Evolutionary conservation across 37 sponge, comb jelly and placozoan genomes (phyloP), one percentile per base, ranked within the genome.

Genomic region (Bolinopsis microptera): DNA sequence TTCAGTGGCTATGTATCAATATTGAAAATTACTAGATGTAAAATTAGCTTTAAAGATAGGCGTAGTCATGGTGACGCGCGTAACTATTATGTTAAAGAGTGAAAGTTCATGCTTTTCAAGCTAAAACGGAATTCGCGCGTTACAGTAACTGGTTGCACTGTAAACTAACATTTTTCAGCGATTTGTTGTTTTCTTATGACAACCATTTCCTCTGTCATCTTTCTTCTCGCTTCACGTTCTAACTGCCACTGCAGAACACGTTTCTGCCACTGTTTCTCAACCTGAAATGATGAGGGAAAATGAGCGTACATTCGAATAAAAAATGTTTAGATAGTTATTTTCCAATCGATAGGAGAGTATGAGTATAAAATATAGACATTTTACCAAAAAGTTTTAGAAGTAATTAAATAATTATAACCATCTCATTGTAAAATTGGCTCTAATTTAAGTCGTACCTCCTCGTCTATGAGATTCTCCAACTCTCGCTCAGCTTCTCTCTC

Each of bases 211-310:
- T 96, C 69, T 95, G 97, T 96, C 32, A 98, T 93, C 82, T 95
- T 96, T 90, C 94, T 94, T 69, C 99, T 61, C 24, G 99, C 99
- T 38, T 96, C 95, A 35, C 88, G 97, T 76, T 98, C 99, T 39
- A 80, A 93, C 74, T 93, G 95, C 99, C 99, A 97, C 76, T 97
- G 98, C 21, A 94, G 80, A 67, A 96, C 69, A 39, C 97, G 94
- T 75, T 95, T 96, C 18, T 75, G 88, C 99, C 99, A 98, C 76
- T 96, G 95, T 41, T 95, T 96, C 92, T 96, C 96, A 37, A 93
- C 41, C 39, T 74, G 38, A 13, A 0, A 0, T 16, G n/a, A n/a
- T n/a, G n/a, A n/a, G n/a, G n/a, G n/a, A n/a, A n/a, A n/a, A n/a
- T n/a, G n/a, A n/a, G n/a, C n/a, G n/a, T n/a, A n/a, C n/a, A 92